These are phyloP conservation scores for Anastrepha ludens DNA, from an alignment of 1,140 invertebrate genomes.

Conservation along the genomic window DNA sequence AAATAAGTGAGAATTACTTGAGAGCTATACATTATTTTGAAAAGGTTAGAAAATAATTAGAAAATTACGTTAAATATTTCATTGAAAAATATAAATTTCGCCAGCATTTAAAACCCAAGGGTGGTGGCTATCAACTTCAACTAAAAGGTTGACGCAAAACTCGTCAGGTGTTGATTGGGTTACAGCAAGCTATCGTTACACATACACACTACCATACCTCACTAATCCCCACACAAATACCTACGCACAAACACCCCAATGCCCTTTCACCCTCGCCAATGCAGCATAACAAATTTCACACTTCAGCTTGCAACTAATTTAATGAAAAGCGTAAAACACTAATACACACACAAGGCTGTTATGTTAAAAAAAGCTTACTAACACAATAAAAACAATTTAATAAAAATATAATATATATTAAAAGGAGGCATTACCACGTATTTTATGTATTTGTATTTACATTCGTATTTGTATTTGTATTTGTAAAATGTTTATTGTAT, in stretches of 20 bases:
- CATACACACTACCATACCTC: not conserved
- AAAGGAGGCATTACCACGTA: slow-evolving; percentile 25
- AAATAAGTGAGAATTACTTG: too few relatives aligned
- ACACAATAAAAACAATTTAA: not conserved
- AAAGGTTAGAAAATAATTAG: too few relatives aligned
- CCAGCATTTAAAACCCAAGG: too few relatives aligned
- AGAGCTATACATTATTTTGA: too few relatives aligned
- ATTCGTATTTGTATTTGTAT: not conserved
- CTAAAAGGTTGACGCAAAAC: too few relatives aligned
- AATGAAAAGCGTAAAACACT: slow-evolving; percentile 4
- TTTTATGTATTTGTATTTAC: not conserved
- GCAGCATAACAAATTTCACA: slow-evolving; percentile 6
- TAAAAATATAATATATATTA: not conserved
- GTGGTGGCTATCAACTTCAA: too few relatives aligned
- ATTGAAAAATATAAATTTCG: too few relatives aligned
- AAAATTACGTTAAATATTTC: too few relatives aligned
- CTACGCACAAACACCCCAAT: too few relatives aligned
- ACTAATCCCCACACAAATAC: not conserved
- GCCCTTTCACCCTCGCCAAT: not conserved
- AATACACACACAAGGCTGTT: not conserved
- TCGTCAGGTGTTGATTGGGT: too few relatives aligned
- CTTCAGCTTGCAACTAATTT: slow-evolving; percentile 45
- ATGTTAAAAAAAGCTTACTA: not conserved
- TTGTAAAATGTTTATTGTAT: slow-evolving; percentile 2
- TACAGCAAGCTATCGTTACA: too few relatives aligned